phyloP scores from a whole-genome alignment of 2,888 invertebrate species.

The Sinodicranocentrus sp. region DNA sequence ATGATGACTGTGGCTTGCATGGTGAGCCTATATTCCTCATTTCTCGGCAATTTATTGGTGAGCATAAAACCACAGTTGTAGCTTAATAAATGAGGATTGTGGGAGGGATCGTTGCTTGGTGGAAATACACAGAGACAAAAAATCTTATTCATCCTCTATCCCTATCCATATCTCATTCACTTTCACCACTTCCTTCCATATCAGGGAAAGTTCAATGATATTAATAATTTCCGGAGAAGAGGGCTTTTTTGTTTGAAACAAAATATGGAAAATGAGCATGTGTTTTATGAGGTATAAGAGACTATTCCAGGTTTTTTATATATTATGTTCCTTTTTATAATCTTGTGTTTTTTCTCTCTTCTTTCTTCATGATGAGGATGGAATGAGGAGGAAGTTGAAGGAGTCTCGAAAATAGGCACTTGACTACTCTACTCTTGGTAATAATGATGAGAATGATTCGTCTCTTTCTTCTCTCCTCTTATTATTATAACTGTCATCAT shows the following conservation, averaged over 20 bases:
- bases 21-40: conserved; percentile 1
- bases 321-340: too few species aligned
- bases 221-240: too few species aligned
- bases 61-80: conserved; percentile 19
- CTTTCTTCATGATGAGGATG: conserved; percentile 13
- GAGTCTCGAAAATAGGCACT: conserved; percentile 57
- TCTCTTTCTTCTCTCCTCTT: conserved; percentile 29
- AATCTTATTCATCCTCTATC: neutral
- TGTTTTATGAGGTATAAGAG: too few species aligned
- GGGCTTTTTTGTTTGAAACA: too few species aligned
- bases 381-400: conserved; percentile 44
- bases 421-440: conserved; percentile 51
- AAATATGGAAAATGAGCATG: too few species aligned
- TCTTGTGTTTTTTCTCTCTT: neutral
- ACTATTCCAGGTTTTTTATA: too few species aligned
- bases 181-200: too few species aligned
- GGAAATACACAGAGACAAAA: neutral
- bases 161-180: neutral
- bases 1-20: neutral
- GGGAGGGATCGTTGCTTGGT: neutral
- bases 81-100: conserved; percentile 7
- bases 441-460: conserved; percentile 32
- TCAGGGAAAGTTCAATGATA: neutral
- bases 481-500: conserved; percentile 38
- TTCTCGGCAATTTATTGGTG: conserved; percentile 17